Conservation (phyloP, 2,797 vertebrate genomes). For the Ctenopoma multispine region DNA sequence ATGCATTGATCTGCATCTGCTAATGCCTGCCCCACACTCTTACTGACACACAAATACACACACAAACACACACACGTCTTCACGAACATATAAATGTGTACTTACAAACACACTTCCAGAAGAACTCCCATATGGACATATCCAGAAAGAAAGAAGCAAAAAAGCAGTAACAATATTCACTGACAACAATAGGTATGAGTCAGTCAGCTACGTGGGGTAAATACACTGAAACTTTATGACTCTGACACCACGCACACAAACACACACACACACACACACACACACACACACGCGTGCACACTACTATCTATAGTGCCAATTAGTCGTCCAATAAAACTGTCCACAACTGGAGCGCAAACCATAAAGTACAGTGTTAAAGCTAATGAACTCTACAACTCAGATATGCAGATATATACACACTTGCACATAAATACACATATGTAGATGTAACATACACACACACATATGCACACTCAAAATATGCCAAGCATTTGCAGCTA, state of each 20-base stretch:
- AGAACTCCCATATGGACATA: background rate
- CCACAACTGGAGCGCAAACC: conserved; percentile 45
- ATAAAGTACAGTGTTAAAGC: conserved; percentile 60
- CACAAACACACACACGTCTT: conserved; percentile 13
- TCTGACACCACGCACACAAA: no score
- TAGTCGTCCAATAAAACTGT: conserved; percentile 67
- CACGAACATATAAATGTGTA: conserved; percentile 22
- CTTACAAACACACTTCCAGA: background rate
- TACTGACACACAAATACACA: conserved; percentile 16
- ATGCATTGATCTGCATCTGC: conserved; percentile 72
- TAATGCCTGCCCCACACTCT: conserved; percentile 27
- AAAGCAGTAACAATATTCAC: conserved; percentile 21
- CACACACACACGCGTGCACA: conserved; percentile 7
- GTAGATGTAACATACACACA: conserved; percentile 29
- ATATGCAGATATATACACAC: conserved; percentile 53
- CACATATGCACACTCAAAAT: conserved; percentile 5
- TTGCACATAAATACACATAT: conserved; percentile 20
- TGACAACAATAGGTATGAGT: conserved; percentile 21
- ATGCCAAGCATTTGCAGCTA: conserved; percentile 17
- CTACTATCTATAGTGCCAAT: conserved; percentile 66
- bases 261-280: conserved; percentile 15
- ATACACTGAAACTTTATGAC: conserved; percentile 18
- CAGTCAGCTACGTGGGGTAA: conserved; percentile 12
- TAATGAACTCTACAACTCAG: conserved; percentile 61
- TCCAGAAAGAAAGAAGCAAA: conserved; percentile 3